A percentile compares a stretch with the other conserved stretches of the same genome.
Conservation (phyloP, 2,797 vertebrate species). For the Channa striata region DNA sequence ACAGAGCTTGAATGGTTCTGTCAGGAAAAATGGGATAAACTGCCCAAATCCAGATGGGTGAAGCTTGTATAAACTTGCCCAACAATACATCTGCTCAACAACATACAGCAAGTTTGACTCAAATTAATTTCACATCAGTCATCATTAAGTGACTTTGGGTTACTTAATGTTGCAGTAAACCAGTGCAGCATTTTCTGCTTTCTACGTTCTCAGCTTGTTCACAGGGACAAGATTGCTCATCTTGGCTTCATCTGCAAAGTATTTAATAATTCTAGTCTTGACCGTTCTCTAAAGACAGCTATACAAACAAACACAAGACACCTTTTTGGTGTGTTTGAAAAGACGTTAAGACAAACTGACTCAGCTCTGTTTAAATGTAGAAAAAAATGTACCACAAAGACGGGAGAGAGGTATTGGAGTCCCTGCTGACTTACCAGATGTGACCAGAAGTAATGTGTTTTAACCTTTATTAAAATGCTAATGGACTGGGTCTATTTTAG, state of each 20-base stretch:
- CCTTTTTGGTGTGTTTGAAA: neutral
- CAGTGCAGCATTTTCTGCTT: constrained; percentile 2
- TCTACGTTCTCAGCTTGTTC: constrained; percentile 27
- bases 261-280: constrained; percentile 23
- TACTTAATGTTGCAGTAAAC: constrained; percentile 9
- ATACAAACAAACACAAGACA: constrained; percentile 28
- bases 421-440: neutral
- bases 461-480: too few relatives aligned
- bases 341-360: constrained; percentile 22
- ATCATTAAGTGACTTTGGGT: too few relatives aligned
- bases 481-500: too few relatives aligned
- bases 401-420: constrained; percentile 4
- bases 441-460: neutral
- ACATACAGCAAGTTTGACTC: too few relatives aligned
- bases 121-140: too few relatives aligned
- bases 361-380: constrained; percentile 22
- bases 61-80: too few relatives aligned
- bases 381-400: constrained; percentile 27
- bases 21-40: neutral
- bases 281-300: constrained; percentile 19
- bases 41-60: too few relatives aligned
- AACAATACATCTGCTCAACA: too few relatives aligned
- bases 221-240: neutral
- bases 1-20: too few relatives aligned
- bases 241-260: constrained; percentile 44